Evolutionary conservation across 2,888 invertebrate genomes (phyloP).

Genomic region (Rhaphigaster nebulosa): DNA sequence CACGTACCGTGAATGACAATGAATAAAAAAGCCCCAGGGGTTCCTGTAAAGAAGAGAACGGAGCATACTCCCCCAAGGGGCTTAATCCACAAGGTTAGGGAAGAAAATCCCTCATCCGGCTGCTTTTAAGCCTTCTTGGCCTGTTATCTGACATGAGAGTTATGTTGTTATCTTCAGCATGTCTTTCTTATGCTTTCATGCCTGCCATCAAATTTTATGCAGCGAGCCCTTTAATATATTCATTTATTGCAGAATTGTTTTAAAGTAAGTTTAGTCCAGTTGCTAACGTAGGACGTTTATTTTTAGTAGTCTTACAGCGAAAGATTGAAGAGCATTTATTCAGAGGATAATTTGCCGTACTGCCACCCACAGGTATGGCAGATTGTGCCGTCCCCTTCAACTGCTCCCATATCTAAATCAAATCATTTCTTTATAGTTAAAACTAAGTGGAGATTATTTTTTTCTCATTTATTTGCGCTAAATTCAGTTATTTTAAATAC

Average conservation of each 20-base stretch:
- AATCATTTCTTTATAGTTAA: too few species aligned
- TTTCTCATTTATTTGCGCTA: too few species aligned
- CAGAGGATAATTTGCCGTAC: too few species aligned
- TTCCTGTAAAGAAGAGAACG: neutral
- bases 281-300: too few species aligned
- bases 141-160: neutral
- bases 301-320: too few species aligned
- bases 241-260: neutral
- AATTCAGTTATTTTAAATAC: too few species aligned
- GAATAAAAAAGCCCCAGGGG: neutral
- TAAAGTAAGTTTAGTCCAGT: too few species aligned
- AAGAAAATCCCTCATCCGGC: neutral
- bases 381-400: too few species aligned
- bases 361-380: too few species aligned
- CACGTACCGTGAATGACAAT: neutral
- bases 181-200: neutral
- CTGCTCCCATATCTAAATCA: too few species aligned
- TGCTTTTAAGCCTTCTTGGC: neutral
- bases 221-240: neutral
- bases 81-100: neutral
- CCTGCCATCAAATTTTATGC: neutral
- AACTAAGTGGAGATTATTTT: too few species aligned
- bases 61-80: neutral
- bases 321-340: too few species aligned
- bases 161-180: neutral